Base-by-base conservation (phyloP, 2,113 vertebrate species). In the Brachyhypopomus occidentalis region DNA sequence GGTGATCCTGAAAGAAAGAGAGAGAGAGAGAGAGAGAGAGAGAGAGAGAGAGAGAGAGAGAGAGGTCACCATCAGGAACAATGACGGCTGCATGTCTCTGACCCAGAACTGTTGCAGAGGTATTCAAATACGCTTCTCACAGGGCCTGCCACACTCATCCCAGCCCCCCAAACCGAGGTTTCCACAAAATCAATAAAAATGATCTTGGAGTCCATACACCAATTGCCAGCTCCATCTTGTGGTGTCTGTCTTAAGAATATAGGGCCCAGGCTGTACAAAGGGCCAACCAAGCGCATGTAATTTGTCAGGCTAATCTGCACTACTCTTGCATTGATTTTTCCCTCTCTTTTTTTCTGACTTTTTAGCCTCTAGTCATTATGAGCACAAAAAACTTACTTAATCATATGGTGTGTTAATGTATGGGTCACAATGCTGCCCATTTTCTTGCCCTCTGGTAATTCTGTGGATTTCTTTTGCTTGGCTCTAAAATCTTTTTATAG, bases 291-390 rank as follows among this genome's bases (percentile, higher is more conserved):
- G 95, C 94, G 93, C 91, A 85, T 91, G 92, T 96, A 97, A 98
- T 97, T 96, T 95, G 94, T 88, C 93, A 92, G 89, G 93, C 92
- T 95, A 94, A 94, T 90, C 92, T 91, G 93, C 91, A 91, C 93
- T 92, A 94, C 89, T 95, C 88, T 88, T 86, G 91, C 94, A 98
- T 97, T 96, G 96, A 98, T 97, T 97, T 93, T 95, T 89, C 91
- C 72, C 79, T 27, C 82, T 77, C 66, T 89, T 79, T 86, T 86
- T 77, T 92, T 90, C 89, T 87, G 92, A 93, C 94, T 96, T 94
- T 93, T 91, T 95, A 94, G 95, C 94, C 95, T 91, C 94, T 90
- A 95, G 95, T 94, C 96, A 97, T 92, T 93, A 91, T 92, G 90
- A 86, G 85, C 86, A 93, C 91, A 85, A 92, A 67, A 93, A 92